Evolutionary conservation across 2,797 vertebrate species (phyloP).

Genomic region (Myripristis murdjan): DNA sequence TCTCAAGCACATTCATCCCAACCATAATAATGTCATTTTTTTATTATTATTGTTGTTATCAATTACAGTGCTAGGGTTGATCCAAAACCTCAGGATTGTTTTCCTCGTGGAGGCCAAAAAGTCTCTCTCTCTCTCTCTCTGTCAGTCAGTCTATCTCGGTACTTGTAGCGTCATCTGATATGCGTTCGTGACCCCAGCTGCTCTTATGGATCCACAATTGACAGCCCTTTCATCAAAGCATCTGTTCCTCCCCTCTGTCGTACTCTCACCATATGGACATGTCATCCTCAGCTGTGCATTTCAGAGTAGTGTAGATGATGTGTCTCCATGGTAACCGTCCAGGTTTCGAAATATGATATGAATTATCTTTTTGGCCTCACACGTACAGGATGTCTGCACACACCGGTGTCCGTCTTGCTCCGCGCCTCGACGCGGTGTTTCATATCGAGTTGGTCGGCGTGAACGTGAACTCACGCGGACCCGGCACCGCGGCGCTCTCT

Average conservation of each 20-base stretch:
- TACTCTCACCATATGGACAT: slow-evolving; percentile 74
- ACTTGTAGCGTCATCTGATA: slow-evolving; percentile 39
- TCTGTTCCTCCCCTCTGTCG: slow-evolving; percentile 71
- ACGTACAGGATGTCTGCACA: slow-evolving; percentile 40
- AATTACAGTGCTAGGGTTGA: too few species aligned
- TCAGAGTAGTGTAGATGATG: slow-evolving; percentile 63
- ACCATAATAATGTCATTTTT: too few species aligned
- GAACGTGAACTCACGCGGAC: slow-evolving; percentile 34
- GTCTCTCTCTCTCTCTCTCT: slow-evolving; percentile 16
- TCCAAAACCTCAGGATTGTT: background rate
- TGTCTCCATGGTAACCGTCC: slow-evolving; percentile 75
- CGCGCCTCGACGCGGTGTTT: slow-evolving; percentile 59
- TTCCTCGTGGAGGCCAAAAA: background rate
- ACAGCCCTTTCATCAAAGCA: slow-evolving; percentile 75
- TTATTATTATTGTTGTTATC: too few species aligned
- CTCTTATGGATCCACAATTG: slow-evolving; percentile 73
- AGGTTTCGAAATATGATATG: slow-evolving; percentile 62
- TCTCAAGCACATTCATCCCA: too few species aligned
- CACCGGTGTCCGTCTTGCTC: slow-evolving; percentile 11
- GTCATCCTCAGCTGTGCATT: slow-evolving; percentile 71
- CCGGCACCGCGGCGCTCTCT: slow-evolving; percentile 39
- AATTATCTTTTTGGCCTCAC: slow-evolving; percentile 52
- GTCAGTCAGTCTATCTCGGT: background rate
- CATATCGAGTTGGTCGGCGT: slow-evolving; percentile 33
- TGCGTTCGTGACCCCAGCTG: slow-evolving; percentile 68